Evolutionary conservation across 2,113 vertebrate species (phyloP).

Genomic region (Madoqua kirkii): DNA sequence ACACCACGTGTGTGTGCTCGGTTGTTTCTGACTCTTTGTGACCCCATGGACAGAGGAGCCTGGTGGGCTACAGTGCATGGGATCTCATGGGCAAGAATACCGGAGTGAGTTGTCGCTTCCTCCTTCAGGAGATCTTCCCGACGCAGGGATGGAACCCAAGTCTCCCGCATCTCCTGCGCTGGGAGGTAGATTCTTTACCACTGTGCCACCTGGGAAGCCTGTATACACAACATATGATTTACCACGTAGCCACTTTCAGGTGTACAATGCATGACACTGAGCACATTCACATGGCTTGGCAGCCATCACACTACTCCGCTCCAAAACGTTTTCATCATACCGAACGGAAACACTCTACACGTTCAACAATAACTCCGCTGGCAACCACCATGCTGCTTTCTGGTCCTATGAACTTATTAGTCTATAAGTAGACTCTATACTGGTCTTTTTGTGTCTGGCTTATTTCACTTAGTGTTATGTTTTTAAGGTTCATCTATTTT

Average conservation of each 20-base stretch:
- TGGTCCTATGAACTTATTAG: background rate
- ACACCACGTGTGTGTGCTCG: rapidly evolving
- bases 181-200: background rate
- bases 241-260: background rate
- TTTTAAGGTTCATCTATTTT: background rate
- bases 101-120: background rate
- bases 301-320: background rate
- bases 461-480: background rate
- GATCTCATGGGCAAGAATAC: background rate
- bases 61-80: background rate
- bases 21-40: background rate
- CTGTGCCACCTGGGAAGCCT: background rate
- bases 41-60: background rate
- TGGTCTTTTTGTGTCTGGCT: background rate
- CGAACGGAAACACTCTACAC: background rate
- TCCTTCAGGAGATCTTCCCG: background rate
- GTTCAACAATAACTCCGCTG: background rate
- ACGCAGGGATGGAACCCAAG: background rate
- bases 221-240: background rate
- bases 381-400: background rate
- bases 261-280: background rate
- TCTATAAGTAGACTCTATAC: background rate
- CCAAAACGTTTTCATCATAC: background rate
- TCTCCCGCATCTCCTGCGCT: background rate
- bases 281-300: background rate